These are phyloP conservation scores for Pogonophryne albipinna DNA, from an alignment of 2,797 vertebrate species.

Conservation along the genomic window DNA sequence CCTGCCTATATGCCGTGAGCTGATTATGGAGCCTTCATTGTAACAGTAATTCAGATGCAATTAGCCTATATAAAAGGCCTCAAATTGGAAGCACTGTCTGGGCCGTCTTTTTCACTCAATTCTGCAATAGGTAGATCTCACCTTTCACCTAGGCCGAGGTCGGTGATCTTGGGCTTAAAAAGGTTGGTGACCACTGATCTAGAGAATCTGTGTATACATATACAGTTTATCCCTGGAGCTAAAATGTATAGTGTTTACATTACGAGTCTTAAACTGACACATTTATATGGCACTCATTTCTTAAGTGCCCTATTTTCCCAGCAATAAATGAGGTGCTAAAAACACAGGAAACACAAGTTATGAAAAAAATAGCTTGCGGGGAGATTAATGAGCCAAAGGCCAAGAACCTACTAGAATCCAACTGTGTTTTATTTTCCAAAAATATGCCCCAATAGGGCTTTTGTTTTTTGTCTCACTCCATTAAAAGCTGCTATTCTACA, in stretches of 20 bases:
- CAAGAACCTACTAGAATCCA: background rate
- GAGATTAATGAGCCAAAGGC: background rate
- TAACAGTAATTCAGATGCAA: too few relatives aligned
- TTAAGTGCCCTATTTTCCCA: slow-evolving; percentile 16
- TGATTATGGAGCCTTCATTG: too few relatives aligned
- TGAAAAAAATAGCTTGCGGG: background rate
- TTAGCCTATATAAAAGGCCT: too few relatives aligned
- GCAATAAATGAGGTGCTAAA: slow-evolving; percentile 32
- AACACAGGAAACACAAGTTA: slow-evolving; percentile 30
- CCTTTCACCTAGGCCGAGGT: too few relatives aligned
- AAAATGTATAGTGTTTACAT: slow-evolving; percentile 18
- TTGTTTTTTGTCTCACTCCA: slow-evolving; percentile 5
- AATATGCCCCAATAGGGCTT: slow-evolving; percentile 6
- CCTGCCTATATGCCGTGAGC: too few relatives aligned
- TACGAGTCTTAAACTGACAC: slow-evolving; percentile 23
- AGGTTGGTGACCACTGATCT: too few relatives aligned
- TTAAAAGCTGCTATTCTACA: slow-evolving; percentile 2
- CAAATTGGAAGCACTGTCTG: too few relatives aligned
- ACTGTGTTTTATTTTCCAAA: background rate
- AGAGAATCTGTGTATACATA: background rate
- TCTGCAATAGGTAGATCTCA: too few relatives aligned
- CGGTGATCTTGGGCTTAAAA: too few relatives aligned
- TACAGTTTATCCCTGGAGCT: background rate
- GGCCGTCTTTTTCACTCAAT: too few relatives aligned
- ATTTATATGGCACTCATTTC: slow-evolving; percentile 21